These are phyloP conservation scores for Cylindroiulus punctatus DNA, from an alignment of 2,888 invertebrate species.

Conservation along the genomic window DNA sequence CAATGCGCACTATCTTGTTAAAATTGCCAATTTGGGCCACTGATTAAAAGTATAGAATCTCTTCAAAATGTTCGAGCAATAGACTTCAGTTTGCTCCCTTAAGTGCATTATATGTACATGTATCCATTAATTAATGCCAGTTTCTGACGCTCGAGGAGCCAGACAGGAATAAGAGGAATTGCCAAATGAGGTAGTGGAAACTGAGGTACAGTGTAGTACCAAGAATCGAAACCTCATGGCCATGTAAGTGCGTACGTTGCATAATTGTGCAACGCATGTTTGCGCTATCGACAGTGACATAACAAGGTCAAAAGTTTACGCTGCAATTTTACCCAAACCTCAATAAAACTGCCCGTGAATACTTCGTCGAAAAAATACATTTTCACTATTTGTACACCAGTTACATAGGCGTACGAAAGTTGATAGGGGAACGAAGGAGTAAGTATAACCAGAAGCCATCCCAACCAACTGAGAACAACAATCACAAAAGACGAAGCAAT, in stretches of 20 bases:
- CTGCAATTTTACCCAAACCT: background rate
- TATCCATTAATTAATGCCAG: background rate
- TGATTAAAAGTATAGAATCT: too few species aligned
- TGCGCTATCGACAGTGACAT: slow-evolving; percentile 6
- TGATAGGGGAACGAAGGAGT: background rate
- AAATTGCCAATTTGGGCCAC: too few species aligned
- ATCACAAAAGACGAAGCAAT: background rate
- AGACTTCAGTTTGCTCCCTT: too few species aligned
- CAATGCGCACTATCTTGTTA: too few species aligned
- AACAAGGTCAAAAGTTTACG: slow-evolving; percentile 34
- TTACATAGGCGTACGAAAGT: background rate
- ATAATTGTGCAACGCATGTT: slow-evolving; percentile 1
- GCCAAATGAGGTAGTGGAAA: background rate
- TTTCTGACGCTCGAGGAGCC: background rate
- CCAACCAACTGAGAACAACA: background rate
- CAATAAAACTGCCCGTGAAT: background rate
- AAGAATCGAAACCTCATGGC: slow-evolving; percentile 5
- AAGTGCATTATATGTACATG: background rate
- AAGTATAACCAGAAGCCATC: background rate
- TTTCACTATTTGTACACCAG: background rate
- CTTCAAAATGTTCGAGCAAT: too few species aligned
- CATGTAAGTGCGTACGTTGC: background rate
- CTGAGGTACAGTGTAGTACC: background rate
- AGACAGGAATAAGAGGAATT: background rate
- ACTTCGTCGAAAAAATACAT: background rate